Evolutionary conservation across 2,797 vertebrate species (phyloP), one percentile per base, ranked within the genome.

Genomic region (Acanthis flammea): DNA sequence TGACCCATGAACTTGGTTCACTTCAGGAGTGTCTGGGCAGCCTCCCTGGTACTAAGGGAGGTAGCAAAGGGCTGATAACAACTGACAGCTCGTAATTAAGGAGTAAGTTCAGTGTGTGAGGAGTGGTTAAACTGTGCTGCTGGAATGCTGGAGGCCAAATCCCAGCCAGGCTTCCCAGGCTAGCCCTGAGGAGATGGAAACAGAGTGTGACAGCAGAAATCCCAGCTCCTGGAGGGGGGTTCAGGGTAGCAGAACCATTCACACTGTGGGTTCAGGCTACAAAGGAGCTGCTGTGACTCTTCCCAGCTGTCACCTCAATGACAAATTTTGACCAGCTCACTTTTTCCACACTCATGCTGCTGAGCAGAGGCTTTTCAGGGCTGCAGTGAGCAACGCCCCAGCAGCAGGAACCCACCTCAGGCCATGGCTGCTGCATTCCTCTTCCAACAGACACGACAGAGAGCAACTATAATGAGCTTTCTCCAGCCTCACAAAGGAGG

Each of bases 171-270:
- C 42, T 85, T 80, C 71, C 58, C 45, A 67, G 41, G 22, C 66
- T 77, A 58, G n/a, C 39, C 42, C 54, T 31, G 57, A 87, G n/a
- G 53, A 41, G 33, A 68, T 3, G 14, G 70, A 35, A 70, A 37
- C 6, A 0, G 15, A 86, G 30, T 6, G 24, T 13, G 54, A 37
- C 24, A 80, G 55, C 44, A 76, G 73, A 67, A 84, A 33, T 35
- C 37, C 53, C 14, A 13, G 35, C 53, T 76, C 50, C 35, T 70
- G 0, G 0, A 10, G 0, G 2, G 0, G 2, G 33, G 45, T 54
- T 54, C 37, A 24, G 63, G 2, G 42, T 7, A 75, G 60, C 15
- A 71, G 45, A 78, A 51, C 9, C 5, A 25, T 39, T 74, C 60
- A 10, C 1, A 0, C 19, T 0, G 18, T 24, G 50, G 22, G 31